Base-by-base conservation (phyloP, 2,113 vertebrate genomes). In the Haliaeetus leucogaster region DNA sequence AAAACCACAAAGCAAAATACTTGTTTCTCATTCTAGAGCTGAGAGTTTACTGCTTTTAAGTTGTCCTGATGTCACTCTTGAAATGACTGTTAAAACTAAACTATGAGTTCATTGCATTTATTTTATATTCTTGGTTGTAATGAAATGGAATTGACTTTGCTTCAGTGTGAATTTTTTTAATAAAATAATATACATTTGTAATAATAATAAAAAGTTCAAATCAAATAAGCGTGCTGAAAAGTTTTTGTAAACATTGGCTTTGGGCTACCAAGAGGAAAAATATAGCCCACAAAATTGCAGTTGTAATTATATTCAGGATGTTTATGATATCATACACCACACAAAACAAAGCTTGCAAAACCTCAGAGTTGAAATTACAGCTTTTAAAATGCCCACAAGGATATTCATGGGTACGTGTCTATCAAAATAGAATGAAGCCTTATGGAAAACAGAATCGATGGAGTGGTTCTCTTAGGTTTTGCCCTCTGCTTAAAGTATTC, bases 91-190 rank as follows among this genome's bases (percentile, higher is more conserved):
- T 99, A 98, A 98, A 98, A 98, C 98, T 98, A 97, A 98, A 98
- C 98, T 96, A 98, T 97, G 97, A 98, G 96, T 98, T 98, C 98
- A 97, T 99, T 98, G 98, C 98, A 99, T 99, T 99, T 99, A 98
- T 99, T 99, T 99, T 99, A 98, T 99, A 99, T 99, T 98, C 98
- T 98, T 97, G 98, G 98, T 99, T 98, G 98, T 99, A 99, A 99
- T 99, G 99, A 99, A 99, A 98, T 97, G 97, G 98, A 98, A 98
- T 98, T 98, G 98, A 98, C 98, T 98, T 98, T 97, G 98, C 92
- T 98, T 98, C 96, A 95, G 84, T 97, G 96, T 97, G 97, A 83
- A 90, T 98, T 97, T 98, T 97, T 97, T 96, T 71, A 95, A 97
- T 97, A 97, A 96, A 97, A 93, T 94, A 96, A 93, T 97, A 97